Conservation (phyloP, 1,140 invertebrate genomes). For the Nymphalis io region DNA sequence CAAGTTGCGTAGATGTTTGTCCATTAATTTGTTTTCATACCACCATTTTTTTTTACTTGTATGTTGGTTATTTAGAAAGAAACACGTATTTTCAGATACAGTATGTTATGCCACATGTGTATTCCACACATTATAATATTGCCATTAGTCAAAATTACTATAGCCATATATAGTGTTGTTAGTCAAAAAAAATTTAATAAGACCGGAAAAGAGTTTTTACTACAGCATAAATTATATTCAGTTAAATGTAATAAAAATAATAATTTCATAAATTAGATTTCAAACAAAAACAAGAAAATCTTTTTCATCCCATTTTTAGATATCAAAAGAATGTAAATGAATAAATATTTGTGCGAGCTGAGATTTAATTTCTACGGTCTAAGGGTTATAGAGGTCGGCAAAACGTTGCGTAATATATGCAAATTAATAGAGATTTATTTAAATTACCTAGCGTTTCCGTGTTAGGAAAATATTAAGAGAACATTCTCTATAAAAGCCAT, state of each 20-base stretch:
- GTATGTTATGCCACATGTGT: too few species aligned
- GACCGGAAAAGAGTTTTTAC: too few species aligned
- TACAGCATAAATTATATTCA: too few species aligned
- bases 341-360: background rate
- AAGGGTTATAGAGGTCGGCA: background rate
- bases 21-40: too few species aligned
- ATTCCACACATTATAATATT: too few species aligned
- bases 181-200: too few species aligned
- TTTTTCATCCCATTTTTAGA: background rate
- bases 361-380: constrained; percentile 9
- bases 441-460: background rate
- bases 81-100: too few species aligned
- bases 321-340: constrained; percentile 19
- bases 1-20: too few species aligned
- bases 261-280: background rate
- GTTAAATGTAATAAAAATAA: background rate
- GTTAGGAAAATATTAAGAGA: background rate
- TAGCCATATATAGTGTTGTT: too few species aligned
- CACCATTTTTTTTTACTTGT: too few species aligned
- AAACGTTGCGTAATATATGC: background rate
- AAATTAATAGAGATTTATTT: background rate
- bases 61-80: too few species aligned
- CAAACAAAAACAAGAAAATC: background rate
- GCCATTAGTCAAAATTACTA: too few species aligned
- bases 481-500: background rate